Evolutionary conservation across 2,113 vertebrate species (phyloP).

Genomic region (Pituophis catenifer): DNA sequence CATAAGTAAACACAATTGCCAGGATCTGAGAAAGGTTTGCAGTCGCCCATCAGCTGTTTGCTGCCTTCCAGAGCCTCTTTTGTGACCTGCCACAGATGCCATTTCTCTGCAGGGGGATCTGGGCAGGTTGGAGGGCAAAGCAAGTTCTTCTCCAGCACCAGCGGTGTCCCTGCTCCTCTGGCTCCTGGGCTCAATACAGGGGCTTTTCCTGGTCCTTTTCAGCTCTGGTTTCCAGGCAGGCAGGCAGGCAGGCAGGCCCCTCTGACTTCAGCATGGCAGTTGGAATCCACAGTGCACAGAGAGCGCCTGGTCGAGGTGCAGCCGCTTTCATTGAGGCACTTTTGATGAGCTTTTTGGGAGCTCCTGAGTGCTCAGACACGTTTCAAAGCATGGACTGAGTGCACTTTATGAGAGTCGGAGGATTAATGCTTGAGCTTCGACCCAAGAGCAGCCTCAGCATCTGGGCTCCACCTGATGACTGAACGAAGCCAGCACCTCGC

Average conservation of each 20-base stretch:
- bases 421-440: not conserved
- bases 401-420: not conserved
- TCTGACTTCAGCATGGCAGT: not conserved
- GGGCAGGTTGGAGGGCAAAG: not conserved
- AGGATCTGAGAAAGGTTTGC: not conserved
- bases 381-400: not conserved
- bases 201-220: not conserved
- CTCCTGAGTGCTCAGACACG: not conserved
- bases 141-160: not conserved
- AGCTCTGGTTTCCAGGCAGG: not conserved
- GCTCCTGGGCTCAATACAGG: not conserved
- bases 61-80: not conserved
- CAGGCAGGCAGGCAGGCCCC: not conserved
- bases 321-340: not conserved
- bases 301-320: not conserved
- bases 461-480: not conserved
- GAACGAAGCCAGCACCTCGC: not conserved
- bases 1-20: not conserved
- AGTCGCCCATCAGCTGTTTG: not conserved
- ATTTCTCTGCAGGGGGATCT: not conserved
- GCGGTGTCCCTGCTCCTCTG: not conserved
- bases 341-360: not conserved
- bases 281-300: not conserved
- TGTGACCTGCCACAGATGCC: not conserved
- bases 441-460: not conserved